Conservation (phyloP, 53 echinoderm and acorn worm species). For the Holothuria leucospilota region DNA sequence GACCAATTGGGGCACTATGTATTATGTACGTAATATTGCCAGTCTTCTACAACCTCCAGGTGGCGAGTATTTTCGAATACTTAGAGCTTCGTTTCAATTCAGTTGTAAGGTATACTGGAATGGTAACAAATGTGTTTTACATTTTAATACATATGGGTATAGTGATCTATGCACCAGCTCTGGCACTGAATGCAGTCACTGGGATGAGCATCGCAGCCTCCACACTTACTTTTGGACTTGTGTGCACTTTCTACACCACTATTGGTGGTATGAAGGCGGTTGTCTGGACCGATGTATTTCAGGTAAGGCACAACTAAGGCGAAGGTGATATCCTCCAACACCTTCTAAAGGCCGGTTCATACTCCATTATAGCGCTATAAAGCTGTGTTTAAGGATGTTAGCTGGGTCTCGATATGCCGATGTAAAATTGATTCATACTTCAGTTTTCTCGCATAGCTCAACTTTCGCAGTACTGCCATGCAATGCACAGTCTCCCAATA, state of each 20-base stretch:
- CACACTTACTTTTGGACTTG: neutral
- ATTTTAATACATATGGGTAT: neutral
- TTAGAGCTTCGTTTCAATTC: neutral
- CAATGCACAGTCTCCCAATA: too few species aligned
- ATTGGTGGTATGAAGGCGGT: constrained; percentile 7
- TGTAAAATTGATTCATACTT: too few species aligned
- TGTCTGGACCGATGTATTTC: constrained; percentile 10
- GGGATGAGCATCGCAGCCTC: neutral
- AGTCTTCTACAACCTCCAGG: neutral
- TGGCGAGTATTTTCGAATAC: neutral
- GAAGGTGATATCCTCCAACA: too few species aligned
- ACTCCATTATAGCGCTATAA: too few species aligned
- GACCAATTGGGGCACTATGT: neutral
- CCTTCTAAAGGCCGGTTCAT: too few species aligned
- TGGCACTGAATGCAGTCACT: neutral
- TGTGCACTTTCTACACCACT: neutral
- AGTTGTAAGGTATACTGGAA: neutral
- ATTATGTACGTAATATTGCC: neutral
- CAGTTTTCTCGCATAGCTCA: too few species aligned
- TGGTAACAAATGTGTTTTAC: neutral
- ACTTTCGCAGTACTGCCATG: too few species aligned
- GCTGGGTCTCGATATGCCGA: too few species aligned
- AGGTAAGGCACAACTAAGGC: neutral
- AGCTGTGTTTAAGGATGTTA: too few species aligned
- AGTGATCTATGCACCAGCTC: neutral